Evolutionary conservation across 1,140 invertebrate genomes (phyloP), one percentile per base, ranked within the genome.

Genomic region (Trichonephila inaurata): DNA sequence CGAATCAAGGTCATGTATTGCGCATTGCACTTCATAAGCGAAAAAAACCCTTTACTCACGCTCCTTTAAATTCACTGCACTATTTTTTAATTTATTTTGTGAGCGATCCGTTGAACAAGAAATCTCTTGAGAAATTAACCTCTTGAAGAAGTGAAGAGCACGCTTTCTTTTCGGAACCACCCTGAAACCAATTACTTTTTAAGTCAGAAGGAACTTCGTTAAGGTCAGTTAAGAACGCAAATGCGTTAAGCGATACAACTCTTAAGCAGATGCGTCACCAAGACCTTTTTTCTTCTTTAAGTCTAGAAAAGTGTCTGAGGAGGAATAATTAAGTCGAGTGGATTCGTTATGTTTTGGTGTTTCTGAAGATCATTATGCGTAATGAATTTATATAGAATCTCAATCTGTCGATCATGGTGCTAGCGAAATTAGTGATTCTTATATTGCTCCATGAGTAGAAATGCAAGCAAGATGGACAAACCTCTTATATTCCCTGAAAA

Each of bases 261-360:
- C 72, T 77, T 72, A 72, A 16, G 8, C 18, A 40, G 28, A 77
- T 77, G 33, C 72, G 72, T 77, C 72, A 77, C 24, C 2, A 24
- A 12, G 10, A 2, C 2, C 0, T 5, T 77, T 69, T 77, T 77
- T 40, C 19, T 1, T 5, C 33, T 77, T 77, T 19, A 18, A 8
- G 72, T 77, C 72, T 77, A 77, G 72, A 77, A 40, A 77, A 33
- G 72, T 40, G 69, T 72, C 69, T 33, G 69, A 77, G 72, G 72
- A 77, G 18, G 33, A 77, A 77, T 77, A 77, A 77, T 77, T 77
- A 77, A 77, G 72, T 77, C 72, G 33, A 77, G 72, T 77, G 72
- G 72, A 77, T 33, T 77, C 28, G 21, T 16, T 64, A 21, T 5
- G 62, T 64, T 19, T 7, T 14, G 24, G 14, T 24, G 28, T 40